These are phyloP conservation scores for Callaeas wilsoni DNA, from an alignment of 2,113 vertebrate genomes.

Conservation along the genomic window DNA sequence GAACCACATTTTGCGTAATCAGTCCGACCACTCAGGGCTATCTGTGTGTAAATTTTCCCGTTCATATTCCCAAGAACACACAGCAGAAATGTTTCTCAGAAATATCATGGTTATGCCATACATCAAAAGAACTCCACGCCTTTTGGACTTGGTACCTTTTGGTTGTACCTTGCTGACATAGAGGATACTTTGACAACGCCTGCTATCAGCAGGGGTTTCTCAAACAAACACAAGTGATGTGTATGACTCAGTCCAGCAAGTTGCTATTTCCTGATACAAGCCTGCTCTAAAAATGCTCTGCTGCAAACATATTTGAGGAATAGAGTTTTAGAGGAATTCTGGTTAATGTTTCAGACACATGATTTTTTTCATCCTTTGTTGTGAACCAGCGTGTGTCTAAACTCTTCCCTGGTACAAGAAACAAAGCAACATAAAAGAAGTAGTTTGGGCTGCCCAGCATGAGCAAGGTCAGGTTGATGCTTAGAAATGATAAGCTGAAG, in stretches of 20 bases:
- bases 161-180: neutral
- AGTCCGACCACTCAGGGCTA: neutral
- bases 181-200: neutral
- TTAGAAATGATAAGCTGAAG: neutral
- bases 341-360: neutral
- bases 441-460: neutral
- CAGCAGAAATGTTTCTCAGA: neutral
- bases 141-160: neutral
- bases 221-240: neutral
- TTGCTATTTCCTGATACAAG: neutral
- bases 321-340: neutral
- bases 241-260: neutral
- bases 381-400: neutral
- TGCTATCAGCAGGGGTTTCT: neutral
- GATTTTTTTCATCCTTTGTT: neutral
- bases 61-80: neutral
- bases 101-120: neutral
- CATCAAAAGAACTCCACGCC: neutral
- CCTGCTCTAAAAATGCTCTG: neutral
- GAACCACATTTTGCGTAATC: neutral
- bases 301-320: neutral
- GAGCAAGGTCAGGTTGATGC: neutral
- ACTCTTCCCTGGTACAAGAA: neutral
- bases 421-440: neutral
- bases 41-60: neutral